Base-by-base conservation (phyloP, 2,797 vertebrate species). In the Orestias chungarensis region DNA sequence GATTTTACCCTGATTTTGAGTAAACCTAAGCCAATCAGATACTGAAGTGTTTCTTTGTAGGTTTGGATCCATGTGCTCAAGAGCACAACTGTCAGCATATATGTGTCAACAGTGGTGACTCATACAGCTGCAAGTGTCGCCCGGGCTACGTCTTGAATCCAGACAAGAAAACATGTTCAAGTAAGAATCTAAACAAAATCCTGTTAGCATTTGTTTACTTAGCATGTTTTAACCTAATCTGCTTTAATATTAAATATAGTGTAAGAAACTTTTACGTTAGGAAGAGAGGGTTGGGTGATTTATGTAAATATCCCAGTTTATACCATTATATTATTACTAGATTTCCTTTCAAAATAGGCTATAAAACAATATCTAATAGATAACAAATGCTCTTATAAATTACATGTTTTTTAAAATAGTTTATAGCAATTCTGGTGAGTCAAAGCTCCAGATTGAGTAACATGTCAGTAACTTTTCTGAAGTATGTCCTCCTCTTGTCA, bases 61-160 rank as follows among this genome's bases (percentile, higher is more conserved):
- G 95, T 85, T 49, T 76, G 81, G 90, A 90, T 67, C 33, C 82
- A 25, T 96, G 96, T 74, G 87, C 83, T 1, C 80, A 87, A 3
- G 93, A 94, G 86, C 96, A 98, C 0, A 87, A 90, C 65, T 97
- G 97, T 20, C 92, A 97, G 81, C 97, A 97, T 70, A 71, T 95
- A 70, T 98, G 96, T 31, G 86, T 96, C 82, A 94, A 87, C 31
- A 93, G 65, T 1, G 87, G 75, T 5, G 87, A 88, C 43, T 93
- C 91, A 11, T 95, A 94, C 49, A 82, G 81, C 84, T 97, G 97
- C 40, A 90, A 88, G 82, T 98, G 97, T 90, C 90, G 86, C 1
- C 71, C 76, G 1, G 96, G 96, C 44, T 96, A 93, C 25, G 75
- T 80, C 68, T 84, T 97, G 79, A 96, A 96, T 61, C 79, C 83